Percentiles rank a stretch among this genome's conserved stretches.
phyloP scores from a whole-genome alignment of 2,888 invertebrate genomes.

The Oligia fasciuncula region DNA sequence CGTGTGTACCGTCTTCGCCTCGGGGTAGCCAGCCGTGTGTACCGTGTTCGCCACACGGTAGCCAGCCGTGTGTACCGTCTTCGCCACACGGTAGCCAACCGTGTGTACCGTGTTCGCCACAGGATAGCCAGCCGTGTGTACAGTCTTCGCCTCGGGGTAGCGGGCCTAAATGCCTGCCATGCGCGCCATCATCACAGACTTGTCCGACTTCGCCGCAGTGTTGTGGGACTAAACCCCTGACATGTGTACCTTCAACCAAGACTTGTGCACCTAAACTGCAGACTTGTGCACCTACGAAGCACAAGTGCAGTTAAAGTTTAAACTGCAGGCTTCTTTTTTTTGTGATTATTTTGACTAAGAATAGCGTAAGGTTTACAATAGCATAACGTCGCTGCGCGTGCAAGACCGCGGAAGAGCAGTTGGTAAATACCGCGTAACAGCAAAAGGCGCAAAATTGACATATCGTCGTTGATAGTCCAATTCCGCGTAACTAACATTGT shows the following conservation, averaged over 20 bases:
- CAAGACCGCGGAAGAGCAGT: too few species aligned
- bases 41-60: background rate
- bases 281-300: conserved; percentile 14
- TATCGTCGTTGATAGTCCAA: too few species aligned
- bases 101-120: background rate
- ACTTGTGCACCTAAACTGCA: background rate
- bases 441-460: too few species aligned
- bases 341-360: background rate
- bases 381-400: too few species aligned
- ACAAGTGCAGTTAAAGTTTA: conserved; percentile 25
- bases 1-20: background rate
- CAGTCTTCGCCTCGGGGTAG: background rate
- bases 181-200: background rate
- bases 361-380: background rate
- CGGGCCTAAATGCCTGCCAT: background rate
- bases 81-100: background rate
- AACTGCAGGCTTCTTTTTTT: background rate
- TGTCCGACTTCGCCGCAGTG: background rate
- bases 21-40: background rate
- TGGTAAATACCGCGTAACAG: too few species aligned
- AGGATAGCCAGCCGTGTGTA: background rate
- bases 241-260: background rate
- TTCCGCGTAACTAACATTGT: too few species aligned
- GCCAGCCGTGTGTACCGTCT: background rate
- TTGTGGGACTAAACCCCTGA: background rate